A percentile compares a stretch with the other conserved stretches of the same genome.
phyloP scores from a whole-genome alignment of 64 coral and sea anemone genomes.

The Stylophora pistillata region DNA sequence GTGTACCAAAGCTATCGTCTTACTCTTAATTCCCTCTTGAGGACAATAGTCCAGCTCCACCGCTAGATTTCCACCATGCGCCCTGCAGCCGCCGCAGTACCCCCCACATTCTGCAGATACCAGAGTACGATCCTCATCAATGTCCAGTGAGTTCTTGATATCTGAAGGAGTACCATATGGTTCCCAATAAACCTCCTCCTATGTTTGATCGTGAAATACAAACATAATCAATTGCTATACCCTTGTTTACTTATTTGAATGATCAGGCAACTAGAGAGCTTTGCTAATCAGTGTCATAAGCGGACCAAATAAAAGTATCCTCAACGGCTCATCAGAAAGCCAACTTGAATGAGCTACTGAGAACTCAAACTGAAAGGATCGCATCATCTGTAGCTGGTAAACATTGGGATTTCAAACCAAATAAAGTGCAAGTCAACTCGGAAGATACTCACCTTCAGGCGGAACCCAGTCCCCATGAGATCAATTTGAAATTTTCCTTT shows the following conservation, averaged over 20 bases:
- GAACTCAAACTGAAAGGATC: not conserved
- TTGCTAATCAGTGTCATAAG: no score
- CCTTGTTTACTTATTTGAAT: not conserved
- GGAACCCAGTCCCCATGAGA: slow-evolving; percentile 73
- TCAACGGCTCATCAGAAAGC: no score
- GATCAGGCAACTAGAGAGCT: not conserved
- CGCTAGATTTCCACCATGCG: slow-evolving; percentile 45
- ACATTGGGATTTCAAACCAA: no score
- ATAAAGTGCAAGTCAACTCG: no score
- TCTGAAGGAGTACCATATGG: slow-evolving; percentile 62
- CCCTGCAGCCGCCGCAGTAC: slow-evolving; percentile 76
- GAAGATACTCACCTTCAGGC: slow-evolving; percentile 58
- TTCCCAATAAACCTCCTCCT: slow-evolving; percentile 79
- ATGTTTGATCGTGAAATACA: not conserved
- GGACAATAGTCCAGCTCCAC: slow-evolving; percentile 64
- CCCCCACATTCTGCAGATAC: slow-evolving; percentile 77
- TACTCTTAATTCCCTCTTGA: slow-evolving; percentile 76
- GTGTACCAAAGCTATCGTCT: not conserved
- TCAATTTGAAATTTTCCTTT: slow-evolving; percentile 84
- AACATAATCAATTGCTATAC: no score
- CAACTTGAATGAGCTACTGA: no score
- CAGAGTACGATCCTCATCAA: slow-evolving; percentile 42
- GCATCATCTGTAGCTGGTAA: no score
- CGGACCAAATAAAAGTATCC: no score
- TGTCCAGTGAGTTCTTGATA: slow-evolving; percentile 65